Percentiles rank a stretch among this genome's conserved stretches.
These are phyloP conservation scores for Cyclopterus lumpus DNA, from an alignment of 2,797 vertebrate species.

Conservation along the genomic window DNA sequence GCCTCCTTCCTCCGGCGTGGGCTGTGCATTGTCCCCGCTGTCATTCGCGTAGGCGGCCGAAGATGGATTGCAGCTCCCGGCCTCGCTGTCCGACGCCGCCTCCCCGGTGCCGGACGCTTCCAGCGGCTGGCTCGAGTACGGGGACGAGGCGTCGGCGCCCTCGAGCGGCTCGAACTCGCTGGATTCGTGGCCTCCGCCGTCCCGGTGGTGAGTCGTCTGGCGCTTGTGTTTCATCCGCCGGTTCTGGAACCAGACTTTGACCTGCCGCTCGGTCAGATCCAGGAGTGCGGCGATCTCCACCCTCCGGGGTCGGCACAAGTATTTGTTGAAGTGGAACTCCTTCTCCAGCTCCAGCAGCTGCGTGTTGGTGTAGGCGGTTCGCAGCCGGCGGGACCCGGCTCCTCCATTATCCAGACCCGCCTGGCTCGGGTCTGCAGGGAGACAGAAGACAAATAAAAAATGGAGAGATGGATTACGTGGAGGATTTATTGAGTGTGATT, in stretches of 20 bases:
- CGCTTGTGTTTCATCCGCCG: conserved; percentile 98
- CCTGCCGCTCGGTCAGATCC: conserved; percentile 97
- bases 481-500: conserved; percentile 10
- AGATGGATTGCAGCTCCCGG: conserved; percentile 71
- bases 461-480: background rate
- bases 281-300: conserved; percentile 97
- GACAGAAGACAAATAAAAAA: conserved; percentile 2
- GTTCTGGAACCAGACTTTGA: conserved; percentile 99
- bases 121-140: conserved; percentile 79
- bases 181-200: conserved; percentile 79
- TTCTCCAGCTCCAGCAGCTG: conserved; percentile 98
- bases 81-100: conserved; percentile 74
- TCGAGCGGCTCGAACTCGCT: conserved; percentile 86
- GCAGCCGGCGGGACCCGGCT: conserved; percentile 91
- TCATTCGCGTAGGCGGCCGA: conserved; percentile 75
- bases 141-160: conserved; percentile 82
- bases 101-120: conserved; percentile 82
- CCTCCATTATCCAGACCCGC: conserved; percentile 79
- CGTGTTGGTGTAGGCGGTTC: conserved; percentile 99
- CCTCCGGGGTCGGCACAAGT: conserved; percentile 94
- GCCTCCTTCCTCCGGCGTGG: conserved; percentile 78
- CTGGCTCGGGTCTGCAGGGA: conserved; percentile 79
- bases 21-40: conserved; percentile 82
- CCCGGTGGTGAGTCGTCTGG: conserved; percentile 90
- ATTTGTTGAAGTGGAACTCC: conserved; percentile 99